Evolutionary conservation across 2,797 vertebrate genomes (phyloP).

Genomic region (Gallinago stenura): DNA sequence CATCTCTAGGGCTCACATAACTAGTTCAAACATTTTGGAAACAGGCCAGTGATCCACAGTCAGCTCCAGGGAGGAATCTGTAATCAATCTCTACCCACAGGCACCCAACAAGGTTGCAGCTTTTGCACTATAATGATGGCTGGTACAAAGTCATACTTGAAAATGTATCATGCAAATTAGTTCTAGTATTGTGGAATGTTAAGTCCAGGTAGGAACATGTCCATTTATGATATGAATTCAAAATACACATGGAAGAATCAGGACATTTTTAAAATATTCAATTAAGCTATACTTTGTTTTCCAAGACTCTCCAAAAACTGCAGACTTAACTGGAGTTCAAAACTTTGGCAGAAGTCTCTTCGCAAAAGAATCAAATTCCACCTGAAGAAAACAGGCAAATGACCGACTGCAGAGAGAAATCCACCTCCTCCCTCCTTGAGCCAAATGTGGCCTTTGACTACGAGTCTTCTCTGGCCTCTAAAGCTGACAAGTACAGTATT

Average conservation of each 20-base stretch:
- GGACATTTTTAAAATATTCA: background rate
- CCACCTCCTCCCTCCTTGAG: background rate
- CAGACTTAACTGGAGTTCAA: background rate
- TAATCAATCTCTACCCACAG: background rate
- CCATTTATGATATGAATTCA: background rate
- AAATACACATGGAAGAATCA: background rate
- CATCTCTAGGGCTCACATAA: background rate
- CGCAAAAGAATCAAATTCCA: background rate
- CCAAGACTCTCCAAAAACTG: background rate
- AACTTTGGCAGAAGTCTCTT: background rate
- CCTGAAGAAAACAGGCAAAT: background rate
- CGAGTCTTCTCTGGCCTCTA: background rate
- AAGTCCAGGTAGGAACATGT: background rate
- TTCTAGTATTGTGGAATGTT: rapidly evolving
- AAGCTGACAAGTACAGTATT: background rate
- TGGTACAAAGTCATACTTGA: background rate
- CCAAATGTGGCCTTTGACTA: background rate
- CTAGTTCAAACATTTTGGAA: background rate
- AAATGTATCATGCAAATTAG: background rate
- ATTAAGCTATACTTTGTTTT: background rate
- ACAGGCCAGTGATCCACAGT: background rate
- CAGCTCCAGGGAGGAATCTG: background rate
- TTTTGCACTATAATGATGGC: background rate
- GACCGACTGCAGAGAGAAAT: background rate
- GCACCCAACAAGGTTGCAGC: rapidly evolving